These are phyloP conservation scores for Acronicta psi DNA, from an alignment of 2,888 invertebrate species.

Conservation along the genomic window DNA sequence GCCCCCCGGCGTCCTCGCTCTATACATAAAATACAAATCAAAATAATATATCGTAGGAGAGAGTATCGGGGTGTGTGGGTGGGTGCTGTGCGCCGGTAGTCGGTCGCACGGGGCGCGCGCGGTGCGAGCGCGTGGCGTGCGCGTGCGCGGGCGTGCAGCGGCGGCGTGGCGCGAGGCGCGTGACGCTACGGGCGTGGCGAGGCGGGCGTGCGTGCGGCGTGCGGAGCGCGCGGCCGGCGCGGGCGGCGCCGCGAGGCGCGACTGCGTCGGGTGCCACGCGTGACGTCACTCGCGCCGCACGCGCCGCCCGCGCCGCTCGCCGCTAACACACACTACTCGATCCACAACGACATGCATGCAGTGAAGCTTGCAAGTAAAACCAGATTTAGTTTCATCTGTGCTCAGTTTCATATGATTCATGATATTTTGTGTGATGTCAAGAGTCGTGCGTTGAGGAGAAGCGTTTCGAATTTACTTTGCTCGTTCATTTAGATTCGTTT, in stretches of 20 bases:
- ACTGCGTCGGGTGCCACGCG: slow-evolving; percentile 55
- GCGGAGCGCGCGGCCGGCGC: slow-evolving; percentile 39
- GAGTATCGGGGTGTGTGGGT: slow-evolving; percentile 86
- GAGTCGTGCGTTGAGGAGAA: slow-evolving; percentile 89
- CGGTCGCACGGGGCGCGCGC: slow-evolving; percentile 62
- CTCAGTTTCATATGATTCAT: slow-evolving; percentile 88
- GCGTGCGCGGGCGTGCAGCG: slow-evolving; percentile 58
- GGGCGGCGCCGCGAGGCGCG: slow-evolving; percentile 46
- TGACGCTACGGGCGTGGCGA: too few species aligned
- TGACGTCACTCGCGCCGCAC: slow-evolving; percentile 12
- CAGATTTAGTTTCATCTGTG: slow-evolving; percentile 88
- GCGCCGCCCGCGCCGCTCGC: slow-evolving; percentile 62
- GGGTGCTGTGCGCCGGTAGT: slow-evolving; percentile 75
- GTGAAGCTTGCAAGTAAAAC: slow-evolving; percentile 89
- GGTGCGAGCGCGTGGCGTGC: slow-evolving; percentile 58
- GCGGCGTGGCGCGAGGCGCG: slow-evolving; percentile 42
- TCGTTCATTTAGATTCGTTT: slow-evolving; percentile 77
- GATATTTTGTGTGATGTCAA: slow-evolving; percentile 88
- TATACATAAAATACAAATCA: slow-evolving; percentile 91
- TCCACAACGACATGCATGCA: slow-evolving; percentile 88
- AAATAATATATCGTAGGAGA: slow-evolving; percentile 88
- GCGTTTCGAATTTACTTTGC: slow-evolving; percentile 89
- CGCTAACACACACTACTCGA: slow-evolving; percentile 83
- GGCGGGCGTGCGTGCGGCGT: slow-evolving; percentile 32
- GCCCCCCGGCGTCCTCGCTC: slow-evolving; percentile 97